A percentile compares a stretch with the other conserved stretches of the same genome.
Conservation (phyloP, 2,797 vertebrate species). For the Selene dorsalis region DNA sequence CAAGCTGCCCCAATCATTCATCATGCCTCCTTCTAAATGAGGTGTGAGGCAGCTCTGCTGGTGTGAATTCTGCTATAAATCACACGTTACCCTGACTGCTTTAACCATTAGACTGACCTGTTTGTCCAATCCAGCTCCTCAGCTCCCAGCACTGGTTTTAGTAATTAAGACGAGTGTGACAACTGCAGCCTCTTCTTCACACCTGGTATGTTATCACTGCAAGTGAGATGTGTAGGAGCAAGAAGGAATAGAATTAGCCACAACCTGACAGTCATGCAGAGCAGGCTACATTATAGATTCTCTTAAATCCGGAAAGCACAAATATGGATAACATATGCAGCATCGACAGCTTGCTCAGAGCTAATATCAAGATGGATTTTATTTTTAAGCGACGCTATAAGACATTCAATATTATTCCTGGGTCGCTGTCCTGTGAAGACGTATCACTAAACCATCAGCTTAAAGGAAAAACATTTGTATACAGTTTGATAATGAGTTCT, state of each 20-base stretch:
- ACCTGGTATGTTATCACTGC: constrained; percentile 59
- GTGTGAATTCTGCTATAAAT: constrained; percentile 79
- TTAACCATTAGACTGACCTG: constrained; percentile 71
- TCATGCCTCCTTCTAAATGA: constrained; percentile 72
- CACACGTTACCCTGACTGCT: constrained; percentile 72
- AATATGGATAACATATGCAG: neutral
- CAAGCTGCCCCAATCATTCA: constrained; percentile 72
- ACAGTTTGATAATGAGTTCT: neutral
- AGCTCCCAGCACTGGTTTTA: constrained; percentile 51
- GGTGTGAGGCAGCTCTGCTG: constrained; percentile 75
- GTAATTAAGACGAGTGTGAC: constrained; percentile 70
- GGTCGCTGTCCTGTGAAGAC: neutral
- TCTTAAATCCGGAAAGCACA: neutral
- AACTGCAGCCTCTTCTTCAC: constrained; percentile 65
- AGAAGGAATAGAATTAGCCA: neutral
- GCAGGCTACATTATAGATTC: neutral
- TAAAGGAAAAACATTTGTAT: neutral
- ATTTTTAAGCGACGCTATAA: neutral
- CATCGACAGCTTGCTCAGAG: neutral
- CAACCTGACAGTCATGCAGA: constrained; percentile 5
- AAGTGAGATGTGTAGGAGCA: constrained; percentile 28
- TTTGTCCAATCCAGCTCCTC: constrained; percentile 67
- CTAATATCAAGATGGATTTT: neutral
- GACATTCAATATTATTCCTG: neutral
- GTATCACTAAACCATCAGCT: neutral